Evolutionary conservation across 2,888 invertebrate genomes (phyloP), one percentile per base, ranked within the genome.

Genomic region (Strigamia maritima): DNA sequence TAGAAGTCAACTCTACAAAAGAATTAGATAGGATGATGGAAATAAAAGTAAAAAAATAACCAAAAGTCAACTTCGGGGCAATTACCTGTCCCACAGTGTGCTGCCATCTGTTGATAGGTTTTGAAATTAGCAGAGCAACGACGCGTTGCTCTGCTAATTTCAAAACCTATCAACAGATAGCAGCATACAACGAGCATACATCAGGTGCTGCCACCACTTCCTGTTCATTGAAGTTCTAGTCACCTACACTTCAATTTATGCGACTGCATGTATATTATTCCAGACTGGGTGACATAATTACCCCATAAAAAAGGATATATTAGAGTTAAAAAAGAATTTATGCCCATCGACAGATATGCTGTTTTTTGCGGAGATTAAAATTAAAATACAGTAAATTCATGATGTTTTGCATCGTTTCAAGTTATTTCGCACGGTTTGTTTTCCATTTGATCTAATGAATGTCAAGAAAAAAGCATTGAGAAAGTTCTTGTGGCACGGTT

Each of bases 281-380:
- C n/a, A n/a, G n/a, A n/a, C n/a, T 49, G 49, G 49, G 49, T 49
- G 49, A 49, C 49, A 49, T 49, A 49, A 49, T 49, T 49, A 49
- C 49, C 49, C 19, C 49, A 49, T 49, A 49, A 49, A 49, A 31
- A 49, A 49, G 16, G n/a, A 49, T n/a, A 49, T 49, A 49, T 49
- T 19, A 49, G n/a, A 49, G 49, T 10, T 2, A 49, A 49, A n/a
- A 49, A 6, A 49, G 49, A 49, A 49, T 12, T n/a, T 49, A 49
- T 49, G n/a, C 40, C 38, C 49, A 49, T 14, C 14, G 49, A 49
- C 49, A 49, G n/a, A 44, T 49, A n/a, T n/a, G 6, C n/a, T 6
- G n/a, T n/a, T 49, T n/a, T 49, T 49, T 49, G 3, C 3, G 16
- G n/a, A n/a, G 6, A 16, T 49, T n/a, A 49, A n/a, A 1, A 16